Base-by-base conservation (phyloP, 2,797 vertebrate species). In the Podarcis lilfordi region DNA sequence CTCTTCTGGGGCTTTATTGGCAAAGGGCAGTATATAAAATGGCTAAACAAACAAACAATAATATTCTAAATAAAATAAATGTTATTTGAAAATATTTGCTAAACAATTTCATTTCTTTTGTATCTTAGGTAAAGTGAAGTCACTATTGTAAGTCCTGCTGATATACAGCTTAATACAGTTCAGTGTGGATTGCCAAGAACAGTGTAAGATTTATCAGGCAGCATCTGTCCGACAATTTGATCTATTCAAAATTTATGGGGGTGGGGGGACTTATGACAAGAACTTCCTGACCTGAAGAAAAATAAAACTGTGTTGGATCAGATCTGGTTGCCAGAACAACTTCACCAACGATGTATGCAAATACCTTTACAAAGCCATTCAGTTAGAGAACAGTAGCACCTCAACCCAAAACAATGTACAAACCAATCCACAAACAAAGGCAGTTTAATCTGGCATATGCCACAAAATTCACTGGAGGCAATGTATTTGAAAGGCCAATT, bases 301-400 rank as follows among this genome's bases (percentile, higher is more conserved):
- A 11, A 43, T 32, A 29, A 50, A 78, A 45, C 15, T n/a, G 29
- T 19, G 50, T 55, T n/a, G n/a, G 50, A 23, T 23, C 21, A 23
- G 8, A 79, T 79, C 45, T n/a, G 43, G 50, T 79, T 79, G 27
- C 29, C 77, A 79, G 50, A 64, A 11, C 21, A 77, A 55, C 43
- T 76, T 35, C 21, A 88, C 21, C 40, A n/a, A 79, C 8, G 32
- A 75, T 3, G 2, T 5, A 55, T 77, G 55, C 17, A 74, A 8
- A 2, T 13, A 50, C 8, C 68, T 85, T 29, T 75, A 69, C 55
- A 27, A 55, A 0, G 0, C 13, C 61, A 83, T 29, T 0, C 1
- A 81, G 0, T 8, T 0, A 0, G 75, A 68, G 37, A 90, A 86
- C 77, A 11, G 8, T 72, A 80, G 32, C 4, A 64, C 17, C 6